Evolutionary conservation across 2,113 vertebrate genomes (phyloP).

Genomic region (Suricata suricatta): DNA sequence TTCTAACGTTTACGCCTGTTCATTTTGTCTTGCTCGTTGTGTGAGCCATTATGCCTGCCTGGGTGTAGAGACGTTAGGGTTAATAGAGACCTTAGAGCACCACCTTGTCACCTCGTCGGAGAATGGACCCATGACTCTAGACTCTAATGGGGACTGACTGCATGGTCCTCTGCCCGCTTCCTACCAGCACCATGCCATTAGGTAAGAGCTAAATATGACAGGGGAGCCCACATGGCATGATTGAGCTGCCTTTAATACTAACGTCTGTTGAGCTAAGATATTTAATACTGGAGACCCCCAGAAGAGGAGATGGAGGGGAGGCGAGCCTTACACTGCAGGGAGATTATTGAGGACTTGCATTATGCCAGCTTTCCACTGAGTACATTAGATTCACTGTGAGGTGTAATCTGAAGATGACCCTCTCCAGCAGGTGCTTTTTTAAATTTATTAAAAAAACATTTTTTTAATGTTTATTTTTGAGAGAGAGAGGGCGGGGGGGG

Average conservation of each 20-base stretch:
- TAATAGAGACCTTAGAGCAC: not conserved
- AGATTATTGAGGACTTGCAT: not conserved
- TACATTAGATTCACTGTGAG: not conserved
- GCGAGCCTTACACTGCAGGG: not conserved
- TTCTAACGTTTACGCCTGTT: not conserved
- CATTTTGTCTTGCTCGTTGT: not conserved
- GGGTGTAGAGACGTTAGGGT: not conserved
- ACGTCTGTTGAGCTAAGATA: not conserved
- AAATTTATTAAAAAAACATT: no score
- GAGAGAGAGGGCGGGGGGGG: no score
- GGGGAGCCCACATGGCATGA: not conserved
- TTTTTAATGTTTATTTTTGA: no score
- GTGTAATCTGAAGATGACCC: not conserved
- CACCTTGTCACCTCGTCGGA: not conserved
- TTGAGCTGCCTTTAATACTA: not conserved
- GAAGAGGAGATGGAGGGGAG: not conserved
- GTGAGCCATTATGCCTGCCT: not conserved
- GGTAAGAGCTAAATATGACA: not conserved
- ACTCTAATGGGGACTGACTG: not conserved
- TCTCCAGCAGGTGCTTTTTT: not conserved
- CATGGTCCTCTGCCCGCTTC: not conserved
- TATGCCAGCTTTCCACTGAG: not conserved
- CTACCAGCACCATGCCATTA: not conserved
- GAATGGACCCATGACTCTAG: not conserved
- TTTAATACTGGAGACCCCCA: not conserved